phyloP scores from a whole-genome alignment of 2,888 invertebrate species.

The Tenthredo amoena region DNA sequence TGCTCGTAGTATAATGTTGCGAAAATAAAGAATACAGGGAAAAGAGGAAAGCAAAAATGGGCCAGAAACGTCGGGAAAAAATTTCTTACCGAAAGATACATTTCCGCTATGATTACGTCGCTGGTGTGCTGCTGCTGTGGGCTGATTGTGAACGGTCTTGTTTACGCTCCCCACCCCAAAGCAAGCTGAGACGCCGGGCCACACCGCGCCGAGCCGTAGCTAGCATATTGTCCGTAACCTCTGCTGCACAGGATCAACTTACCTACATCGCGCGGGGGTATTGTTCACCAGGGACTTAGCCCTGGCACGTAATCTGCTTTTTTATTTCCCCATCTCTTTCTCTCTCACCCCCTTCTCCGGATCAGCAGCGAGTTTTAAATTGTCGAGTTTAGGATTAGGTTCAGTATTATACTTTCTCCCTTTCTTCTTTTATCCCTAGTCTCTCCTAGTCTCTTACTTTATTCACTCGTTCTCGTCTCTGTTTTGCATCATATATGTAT shows the following conservation, averaged over 20 bases:
- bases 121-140: slow-evolving; percentile 1
- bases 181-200: not conserved
- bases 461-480: not conserved
- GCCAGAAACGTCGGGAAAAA: not conserved
- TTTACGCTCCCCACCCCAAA: not conserved
- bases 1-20: not conserved
- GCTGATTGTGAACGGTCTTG: slow-evolving; percentile 17
- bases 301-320: slow-evolving; percentile 37
- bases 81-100: not conserved
- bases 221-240: slow-evolving; percentile 24
- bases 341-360: not conserved
- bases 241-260: slow-evolving; percentile 34
- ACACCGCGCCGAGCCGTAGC: not conserved
- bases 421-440: not conserved
- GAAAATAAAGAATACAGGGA: not conserved
- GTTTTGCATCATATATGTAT: not conserved
- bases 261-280: slow-evolving; percentile 6
- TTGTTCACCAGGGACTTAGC: slow-evolving; percentile 36
- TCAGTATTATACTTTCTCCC: not conserved
- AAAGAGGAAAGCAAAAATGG: not conserved
- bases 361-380: not conserved
- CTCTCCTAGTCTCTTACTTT: not conserved
- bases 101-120: not conserved
- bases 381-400: slow-evolving; percentile 10
- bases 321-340: slow-evolving; percentile 11